A percentile compares a stretch with the other conserved stretches of the same genome.
Evolutionary conservation across 92 coral and sea anemone species (phyloP).

Genomic region (Anthopleura xanthogrammica): DNA sequence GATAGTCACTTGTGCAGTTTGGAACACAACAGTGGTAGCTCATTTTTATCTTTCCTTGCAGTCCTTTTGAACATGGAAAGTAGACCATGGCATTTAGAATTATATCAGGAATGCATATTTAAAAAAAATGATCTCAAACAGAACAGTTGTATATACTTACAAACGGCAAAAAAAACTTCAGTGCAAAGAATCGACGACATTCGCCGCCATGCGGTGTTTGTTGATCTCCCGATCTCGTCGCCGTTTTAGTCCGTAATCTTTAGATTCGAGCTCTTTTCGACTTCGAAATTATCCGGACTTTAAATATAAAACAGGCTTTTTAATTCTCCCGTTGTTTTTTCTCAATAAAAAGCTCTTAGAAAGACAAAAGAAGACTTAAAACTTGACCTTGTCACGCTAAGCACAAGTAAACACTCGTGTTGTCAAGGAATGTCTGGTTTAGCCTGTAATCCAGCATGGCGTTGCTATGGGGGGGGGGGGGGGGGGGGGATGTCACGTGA

Average conservation of each 20-base stretch:
- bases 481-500: background rate
- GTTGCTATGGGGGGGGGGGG: background rate
- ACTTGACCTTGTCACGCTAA: background rate
- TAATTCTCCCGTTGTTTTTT: background rate
- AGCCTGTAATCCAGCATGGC: background rate
- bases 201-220: no score
- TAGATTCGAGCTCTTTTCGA: no score
- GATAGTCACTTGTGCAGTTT: constrained; percentile 35
- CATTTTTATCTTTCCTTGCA: background rate
- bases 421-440: background rate
- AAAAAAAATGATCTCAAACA: no score
- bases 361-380: background rate
- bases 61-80: background rate
- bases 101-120: background rate
- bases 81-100: background rate
- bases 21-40: constrained; percentile 57
- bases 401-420: background rate
- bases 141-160: no score
- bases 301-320: background rate
- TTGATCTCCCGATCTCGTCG: no score
- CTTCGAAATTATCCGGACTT: no score
- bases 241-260: no score
- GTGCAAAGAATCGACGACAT: no score
- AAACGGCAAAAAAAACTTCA: no score
- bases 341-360: background rate